Conservation (phyloP, 1,140 invertebrate genomes). For the Pogonomyrmex californicus region DNA sequence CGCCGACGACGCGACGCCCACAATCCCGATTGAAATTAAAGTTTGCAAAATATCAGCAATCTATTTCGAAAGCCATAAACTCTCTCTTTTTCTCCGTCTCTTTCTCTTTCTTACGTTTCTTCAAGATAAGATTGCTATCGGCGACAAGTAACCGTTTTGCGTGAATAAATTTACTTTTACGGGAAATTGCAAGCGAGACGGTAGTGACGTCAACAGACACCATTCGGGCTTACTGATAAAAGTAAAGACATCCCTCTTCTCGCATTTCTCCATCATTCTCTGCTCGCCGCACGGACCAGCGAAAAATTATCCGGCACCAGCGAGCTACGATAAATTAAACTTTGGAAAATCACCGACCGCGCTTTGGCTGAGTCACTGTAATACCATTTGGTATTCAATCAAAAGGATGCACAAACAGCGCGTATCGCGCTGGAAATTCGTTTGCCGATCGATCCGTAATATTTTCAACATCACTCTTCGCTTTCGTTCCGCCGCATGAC, state of each 20-base stretch:
- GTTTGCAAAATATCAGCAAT: background rate
- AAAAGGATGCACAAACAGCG: slow-evolving; percentile 11
- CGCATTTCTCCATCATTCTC: slow-evolving; percentile 1
- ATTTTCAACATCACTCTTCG: slow-evolving; percentile 17
- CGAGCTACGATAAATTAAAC: slow-evolving; percentile 37
- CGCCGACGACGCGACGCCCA: too few relatives aligned
- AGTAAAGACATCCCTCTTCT: background rate
- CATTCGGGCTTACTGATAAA: slow-evolving; percentile 10
- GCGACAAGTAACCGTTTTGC: slow-evolving; percentile 8
- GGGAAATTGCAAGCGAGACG: slow-evolving; percentile 5
- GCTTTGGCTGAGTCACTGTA: slow-evolving; percentile 21
- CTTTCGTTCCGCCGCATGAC: slow-evolving; percentile 47
- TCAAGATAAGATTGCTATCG: slow-evolving; percentile 1
- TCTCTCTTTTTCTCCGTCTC: background rate
- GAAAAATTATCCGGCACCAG: slow-evolving; percentile 14
- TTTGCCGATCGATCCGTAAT: slow-evolving; percentile 17
- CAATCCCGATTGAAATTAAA: background rate
- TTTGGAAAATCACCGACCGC: slow-evolving; percentile 42
- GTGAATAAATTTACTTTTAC: slow-evolving; percentile 8
- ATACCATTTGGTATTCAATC: slow-evolving; percentile 35
- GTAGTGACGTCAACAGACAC: background rate
- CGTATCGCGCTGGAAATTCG: slow-evolving; percentile 15
- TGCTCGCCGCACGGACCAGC: background rate
- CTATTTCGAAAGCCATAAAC: background rate
- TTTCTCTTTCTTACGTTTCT: background rate